Evolutionary conservation across 1,140 invertebrate species (phyloP), one percentile per base, ranked within the genome.

Genomic region (Pinna nobilis): DNA sequence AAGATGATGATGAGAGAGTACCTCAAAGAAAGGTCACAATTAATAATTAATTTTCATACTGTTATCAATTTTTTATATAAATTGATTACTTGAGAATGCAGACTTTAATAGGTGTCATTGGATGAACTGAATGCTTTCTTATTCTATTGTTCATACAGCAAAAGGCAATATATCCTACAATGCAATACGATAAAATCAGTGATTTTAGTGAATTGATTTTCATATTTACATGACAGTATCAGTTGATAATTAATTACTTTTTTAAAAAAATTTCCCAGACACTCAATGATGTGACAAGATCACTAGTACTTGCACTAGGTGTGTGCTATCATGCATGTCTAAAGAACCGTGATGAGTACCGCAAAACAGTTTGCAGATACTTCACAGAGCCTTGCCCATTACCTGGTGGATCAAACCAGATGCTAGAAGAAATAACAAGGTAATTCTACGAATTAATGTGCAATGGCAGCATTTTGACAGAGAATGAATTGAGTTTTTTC

Each of bases 251-350:
- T 13, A 28, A 28, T 13, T 20, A 28, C 23, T 60, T 60, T 20
- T 60, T 32, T 23, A 5, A n/a, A 53, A 55, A 30, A 25, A 28
- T 51, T 68, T 41, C 49, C 4, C 57, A 74, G 69, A n/a, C 53
- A 20, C 25, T 72, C 2, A 59, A 67, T 69, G 75, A 79, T 44
- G 32, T 82, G 30, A 80, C 77, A 7, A 70, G 72, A 32, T 73
- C 81, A n/a, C 69, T 86, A 13, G 66, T 86, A 3, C 68, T 86
- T 35, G 81, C 81, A 20, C 68, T 86, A 3, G 81, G 81, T n/a
- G 80, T 85, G 18, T 87, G 85, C 65, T 86, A 86, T 61, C 82
- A 84, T 39, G 81, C 84, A 9, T 79, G 81, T 70, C 73, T 87
- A 28, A 70, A 76, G 32, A 82, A 72, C 32, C 74, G 82, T 35